Conservation (phyloP, 2,113 vertebrate species). For the Cisticola juncidis region DNA sequence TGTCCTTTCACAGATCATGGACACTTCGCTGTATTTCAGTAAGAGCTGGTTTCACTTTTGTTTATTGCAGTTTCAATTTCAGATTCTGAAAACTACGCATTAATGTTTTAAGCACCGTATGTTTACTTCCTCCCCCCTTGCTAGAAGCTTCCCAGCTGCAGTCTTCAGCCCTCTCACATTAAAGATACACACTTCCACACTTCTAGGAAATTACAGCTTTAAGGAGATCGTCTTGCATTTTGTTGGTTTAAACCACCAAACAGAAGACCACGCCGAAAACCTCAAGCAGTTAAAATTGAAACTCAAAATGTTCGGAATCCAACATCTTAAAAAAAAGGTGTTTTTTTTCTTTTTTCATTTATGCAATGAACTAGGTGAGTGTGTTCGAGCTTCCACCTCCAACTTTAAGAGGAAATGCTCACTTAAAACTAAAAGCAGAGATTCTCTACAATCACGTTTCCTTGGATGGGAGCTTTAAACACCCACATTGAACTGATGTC, state of each 20-base stretch:
- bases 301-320: background rate
- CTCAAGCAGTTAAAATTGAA: background rate
- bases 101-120: background rate
- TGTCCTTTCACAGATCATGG: background rate
- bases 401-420: background rate
- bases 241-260: background rate
- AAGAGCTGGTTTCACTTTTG: background rate
- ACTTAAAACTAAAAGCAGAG: background rate
- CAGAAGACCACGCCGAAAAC: background rate
- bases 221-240: background rate
- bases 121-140: background rate
- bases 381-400: background rate
- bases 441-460: background rate
- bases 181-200: background rate
- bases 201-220: background rate
- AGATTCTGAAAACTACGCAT: background rate
- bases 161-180: background rate
- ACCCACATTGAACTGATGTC: background rate
- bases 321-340: background rate
- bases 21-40: rapidly evolving
- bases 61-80: background rate
- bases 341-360: background rate
- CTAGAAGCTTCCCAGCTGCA: conserved; percentile 1
- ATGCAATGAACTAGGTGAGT: background rate
- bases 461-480: background rate